Evolutionary conservation across 2,888 invertebrate genomes (phyloP).

Genomic region (Adineta ricciae): DNA sequence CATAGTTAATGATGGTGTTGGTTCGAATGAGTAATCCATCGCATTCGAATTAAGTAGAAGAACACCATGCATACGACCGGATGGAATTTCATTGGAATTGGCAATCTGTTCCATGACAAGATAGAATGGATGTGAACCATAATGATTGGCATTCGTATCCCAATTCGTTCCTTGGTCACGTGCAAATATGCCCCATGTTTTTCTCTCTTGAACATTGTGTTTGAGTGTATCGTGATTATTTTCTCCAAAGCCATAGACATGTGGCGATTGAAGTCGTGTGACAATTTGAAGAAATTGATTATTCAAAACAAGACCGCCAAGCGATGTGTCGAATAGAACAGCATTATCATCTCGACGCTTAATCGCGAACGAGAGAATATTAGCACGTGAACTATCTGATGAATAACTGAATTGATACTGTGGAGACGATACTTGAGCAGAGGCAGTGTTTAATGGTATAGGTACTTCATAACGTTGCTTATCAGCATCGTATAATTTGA

Average conservation of each 20-base stretch:
- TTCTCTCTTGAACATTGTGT: conserved; percentile 15
- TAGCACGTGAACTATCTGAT: no score
- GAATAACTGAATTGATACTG: no score
- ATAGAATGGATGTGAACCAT: conserved; percentile 78
- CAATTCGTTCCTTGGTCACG: conserved; percentile 23
- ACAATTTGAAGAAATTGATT: conserved; percentile 31
- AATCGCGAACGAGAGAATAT: no score
- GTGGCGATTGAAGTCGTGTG: conserved; percentile 21
- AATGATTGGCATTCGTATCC: conserved; percentile 55
- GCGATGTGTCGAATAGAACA: conserved; percentile 34
- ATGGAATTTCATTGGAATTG: conserved; percentile 42
- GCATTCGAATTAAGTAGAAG: conserved; percentile 72
- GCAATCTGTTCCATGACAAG: conserved; percentile 57
- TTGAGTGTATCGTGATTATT: conserved; percentile 27
- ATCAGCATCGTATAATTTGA: conserved; percentile 40
- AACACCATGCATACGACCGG: conserved; percentile 60
- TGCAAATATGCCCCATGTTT: conserved; percentile 29
- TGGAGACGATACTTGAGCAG: no score
- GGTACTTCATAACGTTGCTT: conserved; percentile 38
- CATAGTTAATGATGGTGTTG: conserved; percentile 70
- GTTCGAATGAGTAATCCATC: conserved; percentile 46
- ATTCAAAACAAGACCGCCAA: conserved; percentile 34
- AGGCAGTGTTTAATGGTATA: no score
- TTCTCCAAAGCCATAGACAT: conserved; percentile 36
- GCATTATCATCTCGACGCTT: background rate